phyloP scores from a whole-genome alignment of 2,888 invertebrate genomes.

The Halocaridina rubra region DNA sequence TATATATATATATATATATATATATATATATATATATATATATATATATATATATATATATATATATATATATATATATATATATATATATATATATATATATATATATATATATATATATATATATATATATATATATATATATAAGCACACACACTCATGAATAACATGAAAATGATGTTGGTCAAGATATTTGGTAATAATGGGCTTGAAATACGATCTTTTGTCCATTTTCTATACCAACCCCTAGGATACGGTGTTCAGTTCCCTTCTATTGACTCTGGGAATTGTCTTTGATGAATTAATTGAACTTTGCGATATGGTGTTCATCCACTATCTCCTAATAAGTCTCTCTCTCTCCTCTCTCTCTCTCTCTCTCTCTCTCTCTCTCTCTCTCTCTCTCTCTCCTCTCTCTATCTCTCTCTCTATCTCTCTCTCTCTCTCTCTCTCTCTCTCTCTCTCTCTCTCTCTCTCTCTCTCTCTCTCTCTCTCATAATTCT shows the following conservation, averaged over 20 bases:
- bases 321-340: no score
- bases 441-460: not conserved
- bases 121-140: not conserved
- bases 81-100: conserved; percentile 4
- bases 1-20: conserved; percentile 19
- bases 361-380: no score
- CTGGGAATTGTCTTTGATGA: no score
- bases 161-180: no score
- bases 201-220: no score
- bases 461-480: not conserved
- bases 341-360: no score
- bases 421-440: not conserved
- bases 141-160: not conserved
- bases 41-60: conserved; percentile 20
- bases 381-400: no score
- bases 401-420: not conserved
- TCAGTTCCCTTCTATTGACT: no score
- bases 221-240: no score
- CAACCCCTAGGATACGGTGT: no score
- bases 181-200: no score
- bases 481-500: not conserved
- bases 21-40: conserved; percentile 3
- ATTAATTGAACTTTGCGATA: no score
- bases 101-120: not conserved
- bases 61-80: not conserved